These are phyloP conservation scores for Zapornia atra DNA, from an alignment of 2,113 vertebrate species.

Conservation along the genomic window DNA sequence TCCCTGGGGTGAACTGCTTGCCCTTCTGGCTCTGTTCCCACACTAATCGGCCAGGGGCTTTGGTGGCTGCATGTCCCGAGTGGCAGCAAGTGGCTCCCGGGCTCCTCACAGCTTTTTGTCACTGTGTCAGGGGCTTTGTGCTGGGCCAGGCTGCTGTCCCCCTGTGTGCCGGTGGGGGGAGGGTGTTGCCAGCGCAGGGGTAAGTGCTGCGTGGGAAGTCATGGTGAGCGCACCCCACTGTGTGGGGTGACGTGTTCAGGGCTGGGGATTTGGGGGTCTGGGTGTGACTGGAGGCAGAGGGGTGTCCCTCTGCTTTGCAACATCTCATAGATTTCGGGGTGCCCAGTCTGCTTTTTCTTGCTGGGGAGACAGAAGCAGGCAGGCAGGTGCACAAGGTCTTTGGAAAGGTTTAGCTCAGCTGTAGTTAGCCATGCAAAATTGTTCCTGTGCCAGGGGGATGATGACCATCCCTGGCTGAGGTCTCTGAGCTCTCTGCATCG, in stretches of 20 bases:
- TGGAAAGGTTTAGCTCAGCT: background rate
- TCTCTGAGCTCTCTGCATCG: background rate
- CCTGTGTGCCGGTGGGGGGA: background rate
- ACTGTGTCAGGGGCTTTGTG: accelerated
- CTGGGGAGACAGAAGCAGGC: background rate
- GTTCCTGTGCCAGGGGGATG: background rate
- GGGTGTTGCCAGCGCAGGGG: background rate
- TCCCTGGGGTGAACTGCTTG: background rate
- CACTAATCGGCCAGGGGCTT: accelerated
- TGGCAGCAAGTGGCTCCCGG: accelerated
- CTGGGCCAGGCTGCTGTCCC: no score
- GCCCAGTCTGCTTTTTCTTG: background rate
- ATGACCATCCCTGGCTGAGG: background rate
- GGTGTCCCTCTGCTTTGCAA: background rate
- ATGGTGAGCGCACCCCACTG: background rate
- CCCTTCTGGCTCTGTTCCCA: background rate
- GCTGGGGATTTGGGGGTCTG: accelerated
- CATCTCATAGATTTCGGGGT: background rate
- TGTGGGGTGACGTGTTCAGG: accelerated
- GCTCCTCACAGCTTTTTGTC: accelerated
- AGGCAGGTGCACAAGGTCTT: no score
- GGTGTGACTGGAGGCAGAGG: background rate
- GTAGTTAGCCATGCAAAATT: background rate
- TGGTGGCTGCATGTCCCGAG: no score
- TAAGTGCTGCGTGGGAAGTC: background rate